Percentiles rank a stretch among this genome's conserved stretches.
Evolutionary conservation across 2,113 vertebrate genomes (phyloP).

Genomic region (Cairina moschata): DNA sequence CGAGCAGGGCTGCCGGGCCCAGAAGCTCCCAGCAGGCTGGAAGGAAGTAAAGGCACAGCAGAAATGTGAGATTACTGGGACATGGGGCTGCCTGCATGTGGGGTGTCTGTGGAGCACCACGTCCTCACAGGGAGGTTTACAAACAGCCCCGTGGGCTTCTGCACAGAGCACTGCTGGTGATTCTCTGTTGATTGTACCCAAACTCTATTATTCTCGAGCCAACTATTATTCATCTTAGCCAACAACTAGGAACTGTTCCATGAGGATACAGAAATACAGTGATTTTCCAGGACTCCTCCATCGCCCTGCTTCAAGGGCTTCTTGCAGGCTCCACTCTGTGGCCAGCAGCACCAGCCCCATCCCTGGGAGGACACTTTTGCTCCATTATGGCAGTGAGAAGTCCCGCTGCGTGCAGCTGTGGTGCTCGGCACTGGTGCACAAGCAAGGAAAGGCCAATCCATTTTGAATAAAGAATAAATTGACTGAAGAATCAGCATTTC

Average conservation of each 20-base stretch:
- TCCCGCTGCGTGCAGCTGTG: too few species aligned
- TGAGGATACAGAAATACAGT: background rate
- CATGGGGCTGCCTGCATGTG: fast-evolving
- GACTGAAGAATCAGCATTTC: too few species aligned
- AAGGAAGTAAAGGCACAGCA: fast-evolving
- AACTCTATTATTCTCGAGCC: background rate
- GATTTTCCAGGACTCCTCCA: background rate
- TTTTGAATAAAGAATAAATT: fast-evolving
- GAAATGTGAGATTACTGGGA: fast-evolving
- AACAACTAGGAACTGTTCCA: background rate
- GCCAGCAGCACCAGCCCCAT: background rate
- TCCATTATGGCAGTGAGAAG: background rate
- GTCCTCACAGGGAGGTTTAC: background rate
- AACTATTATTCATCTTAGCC: background rate
- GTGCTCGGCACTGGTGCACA: fast-evolving
- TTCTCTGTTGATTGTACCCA: background rate
- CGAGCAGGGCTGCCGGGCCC: background rate
- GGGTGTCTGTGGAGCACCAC: background rate
- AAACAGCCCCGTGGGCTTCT: background rate
- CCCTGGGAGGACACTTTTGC: background rate
- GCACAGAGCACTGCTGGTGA: background rate
- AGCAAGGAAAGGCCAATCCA: background rate
- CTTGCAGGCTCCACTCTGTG: background rate
- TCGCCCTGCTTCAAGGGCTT: background rate
- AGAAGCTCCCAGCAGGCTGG: fast-evolving